Evolutionary conservation across 1,140 invertebrate species (phyloP).

Genomic region (Diprion similis): DNA sequence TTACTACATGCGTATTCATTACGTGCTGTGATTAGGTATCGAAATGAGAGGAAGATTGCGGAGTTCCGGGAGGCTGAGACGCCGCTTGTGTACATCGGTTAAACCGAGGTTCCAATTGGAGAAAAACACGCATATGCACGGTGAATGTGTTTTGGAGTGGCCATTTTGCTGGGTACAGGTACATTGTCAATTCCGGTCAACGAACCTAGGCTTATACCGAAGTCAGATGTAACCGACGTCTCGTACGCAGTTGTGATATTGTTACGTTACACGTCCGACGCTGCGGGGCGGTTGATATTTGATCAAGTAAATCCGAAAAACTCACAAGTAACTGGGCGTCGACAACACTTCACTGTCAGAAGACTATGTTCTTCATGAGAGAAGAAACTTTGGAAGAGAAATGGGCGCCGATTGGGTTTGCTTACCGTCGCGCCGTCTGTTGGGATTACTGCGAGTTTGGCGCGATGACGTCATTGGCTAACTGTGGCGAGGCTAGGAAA

Average conservation of each 20-base stretch:
- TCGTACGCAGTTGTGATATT: not conserved
- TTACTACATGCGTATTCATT: not conserved
- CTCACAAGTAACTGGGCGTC: constrained; percentile 55
- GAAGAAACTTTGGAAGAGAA: not conserved
- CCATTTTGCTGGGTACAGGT: constrained; percentile 41
- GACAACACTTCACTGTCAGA: constrained; percentile 40
- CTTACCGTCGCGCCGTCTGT: not conserved
- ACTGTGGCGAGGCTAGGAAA: not conserved
- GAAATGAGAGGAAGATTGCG: not conserved
- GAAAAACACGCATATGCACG: constrained; percentile 33
- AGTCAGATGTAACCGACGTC: not conserved
- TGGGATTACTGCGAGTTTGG: not conserved
- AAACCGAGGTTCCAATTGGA: not conserved
- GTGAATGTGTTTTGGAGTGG: constrained; percentile 46
- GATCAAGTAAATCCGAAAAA: constrained; percentile 37
- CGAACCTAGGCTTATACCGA: not conserved
- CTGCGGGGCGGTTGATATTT: constrained; percentile 1
- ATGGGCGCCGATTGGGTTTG: not conserved
- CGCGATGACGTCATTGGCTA: not conserved
- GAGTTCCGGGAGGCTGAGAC: not conserved
- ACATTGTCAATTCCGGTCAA: not conserved
- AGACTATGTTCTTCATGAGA: not conserved
- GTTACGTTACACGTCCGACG: no score
- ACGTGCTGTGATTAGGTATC: not conserved
- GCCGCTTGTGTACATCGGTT: not conserved